Evolutionary conservation across 2,113 vertebrate species (phyloP), one percentile per base, ranked within the genome.

Genomic region (Silurus asotus): DNA sequence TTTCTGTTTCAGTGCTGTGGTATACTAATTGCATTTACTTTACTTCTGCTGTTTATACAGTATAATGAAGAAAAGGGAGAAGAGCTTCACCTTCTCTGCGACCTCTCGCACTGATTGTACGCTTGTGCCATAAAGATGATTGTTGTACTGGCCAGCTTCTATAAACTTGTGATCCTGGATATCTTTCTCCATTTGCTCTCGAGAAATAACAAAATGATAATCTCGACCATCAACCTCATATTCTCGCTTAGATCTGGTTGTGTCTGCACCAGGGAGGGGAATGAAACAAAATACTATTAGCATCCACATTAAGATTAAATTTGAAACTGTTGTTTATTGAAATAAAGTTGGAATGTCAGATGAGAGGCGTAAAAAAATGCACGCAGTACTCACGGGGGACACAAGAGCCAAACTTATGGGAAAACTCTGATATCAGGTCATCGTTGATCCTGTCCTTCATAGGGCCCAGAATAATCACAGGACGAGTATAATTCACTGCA

Each of bases 141-240:
- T 97, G 94, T 99, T 99, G 90, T 99, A 99, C 90, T 99, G 98
- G 37, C 98, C 98, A 6, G 98, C 98, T 93, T 99, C 98, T 70
- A 99, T 99, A 92, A 99, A 99, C 91, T 96, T 97, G 93, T 99
- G 98, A 89, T 99, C 98, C 90, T 99, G 98, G 87, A 99, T 99
- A 91, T 99, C 98, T 88, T 94, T 96, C 92, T 99, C 98, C 98
- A 99, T 99, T 85, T 97, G 96, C 81, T 99, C 98, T 92, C 98
- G 95, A 82, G 97, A 99, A 87, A 95, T 93, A 90, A 99, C 97
- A 94, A 99, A 99, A 93, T 99, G 98, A 90, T 99, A 99, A 93
- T 99, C 98, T 90, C 97, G 95, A 82, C 97, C 96, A 61, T 99
- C 97, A 88, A 98, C 96, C 90, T 99, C 98, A 61, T 99, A 99